Conservation (phyloP, 37 sponge, comb jelly and placozoan genomes). For the Hexactinellida sp. region DNA sequence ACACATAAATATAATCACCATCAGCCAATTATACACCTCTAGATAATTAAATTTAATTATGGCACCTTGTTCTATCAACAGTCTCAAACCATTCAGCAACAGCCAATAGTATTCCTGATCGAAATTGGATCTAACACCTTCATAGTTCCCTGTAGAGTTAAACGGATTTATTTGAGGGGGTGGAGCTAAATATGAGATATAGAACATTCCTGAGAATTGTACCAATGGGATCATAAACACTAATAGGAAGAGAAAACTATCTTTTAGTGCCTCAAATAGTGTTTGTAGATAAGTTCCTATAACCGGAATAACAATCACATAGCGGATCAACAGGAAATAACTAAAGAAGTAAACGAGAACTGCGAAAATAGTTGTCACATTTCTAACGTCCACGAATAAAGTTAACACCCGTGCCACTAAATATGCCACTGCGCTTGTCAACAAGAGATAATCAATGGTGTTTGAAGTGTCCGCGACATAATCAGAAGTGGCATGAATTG, state of each 20-base stretch:
- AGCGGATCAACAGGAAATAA: background rate
- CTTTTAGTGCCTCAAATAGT: background rate
- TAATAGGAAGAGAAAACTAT: background rate
- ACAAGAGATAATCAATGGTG: background rate
- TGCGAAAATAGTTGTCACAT: background rate
- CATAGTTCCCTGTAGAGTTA: background rate
- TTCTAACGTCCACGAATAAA: background rate
- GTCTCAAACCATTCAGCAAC: background rate
- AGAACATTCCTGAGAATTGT: background rate
- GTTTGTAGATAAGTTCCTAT: background rate
- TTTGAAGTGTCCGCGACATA: background rate
- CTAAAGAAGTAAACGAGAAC: constrained; percentile 6
- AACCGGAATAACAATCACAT: background rate
- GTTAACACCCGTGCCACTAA: background rate
- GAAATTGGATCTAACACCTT: background rate
- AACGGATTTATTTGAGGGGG: background rate
- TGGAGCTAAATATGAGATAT: background rate
- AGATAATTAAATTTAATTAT: constrained; percentile 12
- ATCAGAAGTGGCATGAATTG: background rate
- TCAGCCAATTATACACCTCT: background rate
- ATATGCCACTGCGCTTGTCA: background rate
- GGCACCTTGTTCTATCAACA: background rate
- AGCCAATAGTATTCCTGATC: background rate
- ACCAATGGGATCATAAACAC: background rate
- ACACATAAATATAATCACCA: background rate